phyloP scores from a whole-genome alignment of 1,140 invertebrate species.

The Riptortus pedestris region DNA sequence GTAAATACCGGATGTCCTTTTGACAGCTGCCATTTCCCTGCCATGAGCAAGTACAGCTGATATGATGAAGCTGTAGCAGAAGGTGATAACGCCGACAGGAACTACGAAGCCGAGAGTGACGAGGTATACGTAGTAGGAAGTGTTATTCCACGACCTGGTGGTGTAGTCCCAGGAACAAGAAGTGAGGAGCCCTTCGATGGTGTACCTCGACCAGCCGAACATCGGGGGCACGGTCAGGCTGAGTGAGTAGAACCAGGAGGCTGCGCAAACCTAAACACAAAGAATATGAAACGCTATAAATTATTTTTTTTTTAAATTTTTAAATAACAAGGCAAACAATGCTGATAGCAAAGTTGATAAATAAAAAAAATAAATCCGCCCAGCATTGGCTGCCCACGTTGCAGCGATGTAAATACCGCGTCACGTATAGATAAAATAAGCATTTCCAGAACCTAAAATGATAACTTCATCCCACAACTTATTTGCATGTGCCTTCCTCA shows the following conservation, averaged over 20 bases:
- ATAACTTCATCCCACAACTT: too few relatives aligned
- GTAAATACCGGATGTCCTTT: constrained; percentile 27
- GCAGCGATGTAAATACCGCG: too few relatives aligned
- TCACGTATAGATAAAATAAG: too few relatives aligned
- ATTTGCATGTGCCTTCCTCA: too few relatives aligned
- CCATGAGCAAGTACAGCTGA: constrained; percentile 36
- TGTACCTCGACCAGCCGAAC: constrained; percentile 45
- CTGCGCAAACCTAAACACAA: constrained; percentile 37
- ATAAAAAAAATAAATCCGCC: too few relatives aligned
- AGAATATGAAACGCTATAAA: too few relatives aligned
- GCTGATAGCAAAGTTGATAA: too few relatives aligned
- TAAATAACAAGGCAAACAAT: too few relatives aligned
- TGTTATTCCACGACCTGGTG: constrained; percentile 37
- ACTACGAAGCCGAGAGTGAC: constrained; percentile 42
- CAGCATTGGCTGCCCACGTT: too few relatives aligned
- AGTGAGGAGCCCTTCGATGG: constrained; percentile 43
- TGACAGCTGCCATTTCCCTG: constrained; percentile 37
- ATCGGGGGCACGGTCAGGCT: constrained; percentile 41
- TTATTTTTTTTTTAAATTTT: too few relatives aligned
- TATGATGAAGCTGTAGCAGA: constrained; percentile 42
- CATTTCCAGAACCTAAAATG: too few relatives aligned
- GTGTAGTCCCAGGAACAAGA: constrained; percentile 49
- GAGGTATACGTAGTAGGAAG: constrained; percentile 42
- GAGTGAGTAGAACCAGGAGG: constrained; percentile 43
- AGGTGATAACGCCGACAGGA: constrained; percentile 40